Base-by-base conservation (phyloP, 1,140 invertebrate genomes). In the Drosophila funebris region DNA sequence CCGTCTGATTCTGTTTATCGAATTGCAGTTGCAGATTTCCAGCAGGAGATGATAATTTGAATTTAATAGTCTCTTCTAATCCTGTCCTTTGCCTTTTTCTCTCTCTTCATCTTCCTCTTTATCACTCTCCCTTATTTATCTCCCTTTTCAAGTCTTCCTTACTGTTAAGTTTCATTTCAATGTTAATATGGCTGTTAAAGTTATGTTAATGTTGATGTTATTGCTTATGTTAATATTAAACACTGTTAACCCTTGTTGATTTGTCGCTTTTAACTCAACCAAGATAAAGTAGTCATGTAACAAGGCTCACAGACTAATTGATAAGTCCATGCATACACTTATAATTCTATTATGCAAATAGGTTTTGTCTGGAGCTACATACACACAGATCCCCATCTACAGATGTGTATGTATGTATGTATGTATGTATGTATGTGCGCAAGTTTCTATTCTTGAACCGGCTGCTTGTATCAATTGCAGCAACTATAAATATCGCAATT, bases 401-500 rank as follows among this genome's bases (percentile, higher is more conserved):
- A 2, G 22, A 22, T 22, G 4, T 22, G 24, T 7, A 13, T 20
- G 36, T 16, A 18, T n/a, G 6, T 3, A 22, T 43, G 18, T 33
- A 33, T 3, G 11, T 36, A 36, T 9, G 9, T 22, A 14, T 16
- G 9, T 39, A 14, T 39, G 37, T 39, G 37, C 6, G 16, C 14
- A 16, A 22, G 39, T 20, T 60, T 24, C 41, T 57, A 57, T 46
- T 48, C 43, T 37, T 13, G 31, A 39, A 62, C 36, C 48, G 29
- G 20, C 61, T 64, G 61, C 3, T 41, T 41, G 31, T 66, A 56
- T 56, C 62, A 66, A 56, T 56, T 56, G 39, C 62, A 56, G 24
- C 52, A 54, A 9, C 60, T 13, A 43, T 37, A 18, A 43, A 52
- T 48, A 24, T 18, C n/a, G 16, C 62, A 31, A 7, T 27, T 27